Evolutionary conservation across 37 sponge, comb jelly and placozoan species (phyloP).

Genomic region (Tethya wilhelma): DNA sequence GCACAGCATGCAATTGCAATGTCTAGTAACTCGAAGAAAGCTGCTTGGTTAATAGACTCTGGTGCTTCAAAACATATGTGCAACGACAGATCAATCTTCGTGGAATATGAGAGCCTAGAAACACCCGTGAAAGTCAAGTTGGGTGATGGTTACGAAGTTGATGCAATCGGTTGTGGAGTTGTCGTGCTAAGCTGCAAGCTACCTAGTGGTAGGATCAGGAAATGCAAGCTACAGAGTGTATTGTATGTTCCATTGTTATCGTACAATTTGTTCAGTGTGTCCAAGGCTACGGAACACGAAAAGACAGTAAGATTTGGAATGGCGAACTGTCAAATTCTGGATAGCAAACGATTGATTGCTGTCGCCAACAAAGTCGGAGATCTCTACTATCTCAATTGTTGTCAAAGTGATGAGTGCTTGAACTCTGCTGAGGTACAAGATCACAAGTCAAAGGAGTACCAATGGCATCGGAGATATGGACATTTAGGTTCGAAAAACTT

Average conservation of each 20-base stretch:
- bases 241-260: conserved; percentile 16
- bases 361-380: neutral
- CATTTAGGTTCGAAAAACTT: neutral
- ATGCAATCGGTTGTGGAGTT: conserved; percentile 23
- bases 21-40: neutral
- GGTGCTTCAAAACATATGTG: conserved; percentile 42
- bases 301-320: neutral
- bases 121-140: neutral
- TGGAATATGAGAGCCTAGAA: conserved; percentile 1
- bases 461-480: conserved; percentile 14
- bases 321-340: neutral
- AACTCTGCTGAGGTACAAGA: neutral
- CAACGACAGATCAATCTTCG: neutral
- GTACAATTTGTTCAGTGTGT: conserved; percentile 41
- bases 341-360: neutral
- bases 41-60: conserved; percentile 35
- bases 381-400: conserved; percentile 20
- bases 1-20: conserved; percentile 9
- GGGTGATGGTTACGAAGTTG: conserved; percentile 10
- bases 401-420: no score
- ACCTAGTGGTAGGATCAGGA: conserved; percentile 1
- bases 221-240: conserved; percentile 8
- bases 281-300: conserved; percentile 16
- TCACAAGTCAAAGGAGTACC: neutral
- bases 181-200: neutral